Conservation (phyloP, 2,888 invertebrate genomes). For the Cryptus viduatorius region DNA sequence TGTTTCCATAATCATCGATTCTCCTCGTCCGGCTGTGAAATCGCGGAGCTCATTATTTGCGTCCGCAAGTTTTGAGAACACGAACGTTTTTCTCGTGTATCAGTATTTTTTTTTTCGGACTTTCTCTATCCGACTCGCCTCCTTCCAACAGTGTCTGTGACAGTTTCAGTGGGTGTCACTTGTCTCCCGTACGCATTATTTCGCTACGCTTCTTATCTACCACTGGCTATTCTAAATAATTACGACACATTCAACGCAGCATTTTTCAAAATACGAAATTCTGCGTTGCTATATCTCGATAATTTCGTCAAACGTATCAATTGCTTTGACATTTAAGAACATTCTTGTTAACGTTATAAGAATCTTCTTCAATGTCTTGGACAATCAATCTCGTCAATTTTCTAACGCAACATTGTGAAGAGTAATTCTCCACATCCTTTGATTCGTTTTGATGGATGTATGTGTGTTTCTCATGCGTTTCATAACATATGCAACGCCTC, state of each 20-base stretch:
- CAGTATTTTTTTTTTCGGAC: background rate
- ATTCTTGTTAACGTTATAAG: too few relatives aligned
- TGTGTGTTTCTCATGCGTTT: constrained; percentile 22
- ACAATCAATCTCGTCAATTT: background rate
- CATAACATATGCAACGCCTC: constrained; percentile 35
- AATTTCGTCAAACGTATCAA: too few relatives aligned
- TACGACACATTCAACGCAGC: background rate
- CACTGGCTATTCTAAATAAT: background rate
- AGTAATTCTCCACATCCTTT: constrained; percentile 1
- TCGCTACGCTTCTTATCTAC: background rate
- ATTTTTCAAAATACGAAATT: background rate
- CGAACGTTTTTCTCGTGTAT: background rate
- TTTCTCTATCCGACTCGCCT: background rate
- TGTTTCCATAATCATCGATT: background rate
- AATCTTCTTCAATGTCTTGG: too few relatives aligned
- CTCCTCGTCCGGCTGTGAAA: background rate
- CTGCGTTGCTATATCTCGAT: background rate
- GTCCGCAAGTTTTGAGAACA: background rate
- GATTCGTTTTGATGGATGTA: background rate
- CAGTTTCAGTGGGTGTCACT: constrained; percentile 24
- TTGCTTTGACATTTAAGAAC: too few relatives aligned
- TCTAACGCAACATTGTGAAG: background rate
- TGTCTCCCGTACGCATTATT: background rate
- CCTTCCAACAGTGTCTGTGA: constrained; percentile 15
- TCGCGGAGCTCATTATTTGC: background rate